Percentiles rank a stretch among this genome's conserved stretches.
phyloP scores from a whole-genome alignment of 1,140 invertebrate species.

The Heliconius eleuchia region DNA sequence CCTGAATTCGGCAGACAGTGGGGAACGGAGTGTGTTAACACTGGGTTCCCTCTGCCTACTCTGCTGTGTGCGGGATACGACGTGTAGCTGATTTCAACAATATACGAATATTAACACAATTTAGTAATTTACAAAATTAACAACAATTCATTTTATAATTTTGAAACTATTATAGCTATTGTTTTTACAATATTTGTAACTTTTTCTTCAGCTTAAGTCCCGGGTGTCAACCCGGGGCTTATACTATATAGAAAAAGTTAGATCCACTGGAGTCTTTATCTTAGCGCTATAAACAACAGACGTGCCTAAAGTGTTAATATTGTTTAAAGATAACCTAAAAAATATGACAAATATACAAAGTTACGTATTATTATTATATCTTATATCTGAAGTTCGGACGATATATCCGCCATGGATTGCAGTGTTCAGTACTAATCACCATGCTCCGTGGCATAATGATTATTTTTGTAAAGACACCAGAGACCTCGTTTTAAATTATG shows the following conservation, averaged over 20 bases:
- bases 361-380: not conserved
- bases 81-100: too few species aligned
- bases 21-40: too few species aligned
- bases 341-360: not conserved
- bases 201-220: not conserved
- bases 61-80: too few species aligned
- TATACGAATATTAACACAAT: too few species aligned
- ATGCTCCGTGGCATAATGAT: constrained; percentile 1
- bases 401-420: not conserved
- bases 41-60: too few species aligned
- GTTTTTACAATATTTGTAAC: not conserved
- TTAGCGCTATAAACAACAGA: not conserved
- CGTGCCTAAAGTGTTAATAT: not conserved
- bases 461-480: not conserved
- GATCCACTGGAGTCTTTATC: not conserved
- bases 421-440: not conserved
- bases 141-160: too few species aligned
- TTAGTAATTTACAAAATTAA: too few species aligned
- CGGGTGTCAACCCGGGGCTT: too few species aligned
- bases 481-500: not conserved
- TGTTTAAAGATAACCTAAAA: not conserved
- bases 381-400: not conserved
- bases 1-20: too few species aligned
- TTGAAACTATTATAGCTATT: too few species aligned
- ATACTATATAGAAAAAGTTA: not conserved